Base-by-base conservation (phyloP, 2,113 vertebrate genomes). In the Nerophis lumbriciformis region DNA sequence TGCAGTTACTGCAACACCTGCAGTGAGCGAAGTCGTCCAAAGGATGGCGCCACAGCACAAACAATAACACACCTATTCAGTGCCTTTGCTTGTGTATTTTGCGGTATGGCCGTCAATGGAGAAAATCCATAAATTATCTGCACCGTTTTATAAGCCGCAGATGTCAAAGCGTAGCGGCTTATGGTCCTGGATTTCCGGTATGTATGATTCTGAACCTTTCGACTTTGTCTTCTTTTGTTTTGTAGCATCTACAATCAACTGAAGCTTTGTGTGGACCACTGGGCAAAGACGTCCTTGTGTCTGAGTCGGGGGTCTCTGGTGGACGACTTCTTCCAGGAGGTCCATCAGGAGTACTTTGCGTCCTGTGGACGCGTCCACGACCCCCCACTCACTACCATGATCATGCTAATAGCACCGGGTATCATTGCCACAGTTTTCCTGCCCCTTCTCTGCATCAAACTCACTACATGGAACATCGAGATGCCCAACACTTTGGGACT, bases 321-420 rank as follows among this genome's bases (percentile, higher is more conserved):
- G 8, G 78, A 89, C 19, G 0, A 69, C 1, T 6, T 87, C 37
- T 88, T 87, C 71, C 14, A 87, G 66, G 36, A 75, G 9, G 64
- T 90, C 55, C 90, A 92, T 51, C 28, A 47, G n/a, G 61, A 7
- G 0, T 90, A 80, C 66, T 91, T 90, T 59, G 64, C 39, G 0
- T 65, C 53, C 5, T 91, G 90, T 67, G 58, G 54, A 38, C 51
- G n/a, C 10, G 6, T 76, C 54, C 61, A 37, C 0, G 84, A 90
- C 64, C 88, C 89, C 6, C 73, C 68, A 1, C 4, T 82, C 11
- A 19, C 6, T n/a, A 58, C 68, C 19, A 54, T 83, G 0, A 35
- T 86, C 16, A 28, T 85, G 66, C 55, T 90, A 8, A 73, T 78
- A 15, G 39, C 71, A 8, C 85, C 88, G 2, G 51, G 49, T 14